Evolutionary conservation across 2,888 invertebrate genomes (phyloP), one percentile per base, ranked within the genome.

Genomic region (Drosophila siamana): DNA sequence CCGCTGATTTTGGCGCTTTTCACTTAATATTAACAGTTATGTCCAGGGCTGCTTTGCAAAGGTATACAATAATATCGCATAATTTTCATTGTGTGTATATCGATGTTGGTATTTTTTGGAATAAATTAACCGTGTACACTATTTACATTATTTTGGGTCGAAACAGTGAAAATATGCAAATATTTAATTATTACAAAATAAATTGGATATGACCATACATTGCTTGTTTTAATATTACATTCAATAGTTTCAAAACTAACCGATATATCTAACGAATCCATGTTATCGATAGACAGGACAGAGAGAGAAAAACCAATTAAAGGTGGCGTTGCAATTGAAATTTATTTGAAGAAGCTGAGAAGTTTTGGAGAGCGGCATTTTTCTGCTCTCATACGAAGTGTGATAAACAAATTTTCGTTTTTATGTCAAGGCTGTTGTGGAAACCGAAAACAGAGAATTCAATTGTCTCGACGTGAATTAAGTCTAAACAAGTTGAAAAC

Each of bases 381-480:
- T 33, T 40, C 28, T 43, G 52, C 33, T 67, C 67, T 57, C 57
- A 36, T 46, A 36, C 22, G 13, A 44, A 28, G 26, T 36, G 54
- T 22, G 22, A 19, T 44, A 38, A 38, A 62, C 33, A 63, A 62
- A 69, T 69, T 69, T 36, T 41, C 52, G 70, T 70, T 69, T 69
- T 57, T 38, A 70, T 57, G 63, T 54, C 54, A 63, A 69, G 63
- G 57, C 59, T 70, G 38, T 70, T 54, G 63, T 56, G 48, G 28
- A 56, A 57, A 43, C 13, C 33, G 24, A 19, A 36, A 19, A 40
- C 24, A 33, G 19, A 38, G 36, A 41, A 16, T 16, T 15, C 28
- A 33, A 22, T 51, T 19, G 19, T 28, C 26, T 19, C 24, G 19
- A 38, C 24, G 47, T 22, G 40, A 46, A 48, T 46, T 9, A 0